Conservation (phyloP, 2,113 vertebrate genomes). For the Ptilorrhoa leucosticta region DNA sequence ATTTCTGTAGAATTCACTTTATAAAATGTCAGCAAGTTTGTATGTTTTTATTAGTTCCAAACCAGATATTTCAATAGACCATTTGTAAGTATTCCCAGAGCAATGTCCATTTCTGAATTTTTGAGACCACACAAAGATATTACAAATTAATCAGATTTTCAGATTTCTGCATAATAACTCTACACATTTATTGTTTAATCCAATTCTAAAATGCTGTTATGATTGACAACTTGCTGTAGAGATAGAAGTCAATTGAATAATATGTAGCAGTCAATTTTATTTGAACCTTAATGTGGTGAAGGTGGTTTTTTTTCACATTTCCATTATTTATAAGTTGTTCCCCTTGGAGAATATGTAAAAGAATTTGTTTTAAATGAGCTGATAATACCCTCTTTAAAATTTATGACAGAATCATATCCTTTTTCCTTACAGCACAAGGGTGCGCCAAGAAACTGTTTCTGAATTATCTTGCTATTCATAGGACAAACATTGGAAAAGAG, state of each 20-base stretch:
- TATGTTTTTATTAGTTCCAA: slow-evolving; percentile 75
- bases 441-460: slow-evolving; percentile 48
- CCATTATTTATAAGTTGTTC: slow-evolving; percentile 78
- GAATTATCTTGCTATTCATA: slow-evolving; percentile 54
- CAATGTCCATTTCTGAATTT: slow-evolving; percentile 62
- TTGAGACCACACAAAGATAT: slow-evolving; percentile 58
- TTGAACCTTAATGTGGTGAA: slow-evolving; percentile 75
- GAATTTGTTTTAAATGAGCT: slow-evolving; percentile 77
- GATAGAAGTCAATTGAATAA: slow-evolving; percentile 80
- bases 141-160: slow-evolving; percentile 80
- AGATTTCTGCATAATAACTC: slow-evolving; percentile 73
- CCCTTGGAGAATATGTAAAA: slow-evolving; percentile 73
- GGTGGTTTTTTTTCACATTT: slow-evolving; percentile 55
- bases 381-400: slow-evolving; percentile 80
- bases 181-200: slow-evolving; percentile 76
- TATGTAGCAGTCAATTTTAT: slow-evolving; percentile 82
- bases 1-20: slow-evolving; percentile 72
- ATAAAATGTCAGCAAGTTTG: slow-evolving; percentile 75
- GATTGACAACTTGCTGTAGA: slow-evolving; percentile 74
- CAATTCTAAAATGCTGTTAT: slow-evolving; percentile 73
- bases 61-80: slow-evolving; percentile 73
- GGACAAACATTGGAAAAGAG: slow-evolving; percentile 40
- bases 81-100: slow-evolving; percentile 74
- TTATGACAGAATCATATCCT: slow-evolving; percentile 55
- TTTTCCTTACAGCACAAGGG: slow-evolving; percentile 3